Base-by-base conservation (phyloP, 2,113 vertebrate species). In the Prunella himalayana region DNA sequence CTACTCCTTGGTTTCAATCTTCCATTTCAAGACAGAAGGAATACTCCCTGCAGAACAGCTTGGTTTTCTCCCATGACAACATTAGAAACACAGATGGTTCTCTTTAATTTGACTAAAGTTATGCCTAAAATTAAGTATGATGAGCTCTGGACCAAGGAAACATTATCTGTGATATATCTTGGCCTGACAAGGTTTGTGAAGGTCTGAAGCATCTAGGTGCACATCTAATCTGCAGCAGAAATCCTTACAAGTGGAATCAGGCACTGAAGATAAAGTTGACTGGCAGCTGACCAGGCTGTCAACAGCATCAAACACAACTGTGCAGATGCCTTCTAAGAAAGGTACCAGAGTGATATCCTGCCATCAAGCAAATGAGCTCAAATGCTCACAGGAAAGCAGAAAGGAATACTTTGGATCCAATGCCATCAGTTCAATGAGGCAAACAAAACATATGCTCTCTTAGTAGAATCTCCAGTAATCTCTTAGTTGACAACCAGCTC, bases 241-340 rank as follows among this genome's bases (percentile, higher is more conserved):
- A 93, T 49, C 54, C 79, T 79, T 68, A 39, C 49, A 94, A 64
- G 63, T 82, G 90, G 65, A 88, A 90, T 94, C 66, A 96, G 95
- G 56, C 71, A 54, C 90, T 24, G 82, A 65, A 92, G 76, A 88
- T 70, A 94, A 93, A 96, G 86, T 77, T 95, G 90, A 97, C 85
- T 95, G 95, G 94, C 92, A 95, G 90, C 79, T 1, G 4, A 73
- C 79, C 92, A 88, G 95, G 85, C 88, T 96, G 92, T 93, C 88
- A 94, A 80, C 82, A 92, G 90, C 94, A 88, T 93, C 96, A 92
- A 61, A 69, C 21, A 66, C 71, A 77, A 45, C 20, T 30, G 45
- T 77, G 66, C 71, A 90, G 90, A 93, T 81, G 82, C 82, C 86
- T 93, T 86, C 37, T 35, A 61, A 88, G 68, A 93, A 92, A 93